Base-by-base conservation (phyloP, 1,140 invertebrate genomes). In the Danaus plexippus region DNA sequence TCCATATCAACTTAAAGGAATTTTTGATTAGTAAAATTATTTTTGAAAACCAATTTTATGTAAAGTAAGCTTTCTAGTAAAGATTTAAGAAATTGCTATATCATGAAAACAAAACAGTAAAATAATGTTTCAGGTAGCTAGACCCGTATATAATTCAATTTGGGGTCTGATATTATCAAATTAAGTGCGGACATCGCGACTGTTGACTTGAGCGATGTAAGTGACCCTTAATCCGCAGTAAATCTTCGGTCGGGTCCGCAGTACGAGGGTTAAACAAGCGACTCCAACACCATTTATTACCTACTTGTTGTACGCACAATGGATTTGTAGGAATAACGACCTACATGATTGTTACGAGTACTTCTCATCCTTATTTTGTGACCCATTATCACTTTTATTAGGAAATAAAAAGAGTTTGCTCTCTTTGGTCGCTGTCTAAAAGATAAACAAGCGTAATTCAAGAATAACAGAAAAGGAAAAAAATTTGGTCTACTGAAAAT, bases 191-290 rank as follows among this genome's bases (percentile, higher is more conserved):
- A 81, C 73, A 77, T 67, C 68, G 67, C 70, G 74, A 80, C 76
- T 81, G 71, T 75, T 78, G 79, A 75, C 77, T 78, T 75, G 75
- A 76, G 69, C 78, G 73, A 78, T 81, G 80, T 78, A 82, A 80
- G 78, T 86, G 83, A 83, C 83, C 80, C 80, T 75, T 80, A 86
- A 84, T 82, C 80, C 83, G 78, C 75, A 73, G 80, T 86, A 84
- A 86, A 86, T 86, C 83, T 84, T 86, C 69, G 60, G 64, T 58
- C 69, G 61, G 66, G 57, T 40, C 50, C 59, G 64, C 63, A 68
- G 54, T 56, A 64, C 66, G 72, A 77, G 80, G 77, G 81, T 82
- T 77, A 80, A 77, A 75, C 77, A 77, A 76, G 71, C 72, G 69
- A 71, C 73, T 79, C 64, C 57, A 67, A 71, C 73, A 77, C 75